These are phyloP conservation scores for Coendou prehensilis DNA, from an alignment of 2,797 vertebrate species.

Conservation along the genomic window DNA sequence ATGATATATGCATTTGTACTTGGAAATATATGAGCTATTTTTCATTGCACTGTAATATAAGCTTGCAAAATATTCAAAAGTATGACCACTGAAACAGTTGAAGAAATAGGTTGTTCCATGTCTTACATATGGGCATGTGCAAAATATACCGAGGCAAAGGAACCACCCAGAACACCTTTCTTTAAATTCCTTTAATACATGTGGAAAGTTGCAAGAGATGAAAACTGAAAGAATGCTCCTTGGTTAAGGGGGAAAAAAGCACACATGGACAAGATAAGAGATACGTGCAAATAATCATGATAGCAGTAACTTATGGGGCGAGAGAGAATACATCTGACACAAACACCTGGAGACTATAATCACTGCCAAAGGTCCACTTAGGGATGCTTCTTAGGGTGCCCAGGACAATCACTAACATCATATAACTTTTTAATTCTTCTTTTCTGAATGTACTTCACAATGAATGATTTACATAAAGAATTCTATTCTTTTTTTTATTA, in stretches of 20 bases:
- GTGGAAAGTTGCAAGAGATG: background rate
- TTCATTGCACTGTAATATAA: background rate
- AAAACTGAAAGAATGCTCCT: background rate
- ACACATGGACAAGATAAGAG: background rate
- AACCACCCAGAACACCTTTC: background rate
- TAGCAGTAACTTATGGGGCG: background rate
- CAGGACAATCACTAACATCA: too few species aligned
- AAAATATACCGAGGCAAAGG: background rate
- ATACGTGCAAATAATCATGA: background rate
- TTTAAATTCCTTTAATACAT: background rate
- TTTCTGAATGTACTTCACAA: background rate
- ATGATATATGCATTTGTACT: background rate
- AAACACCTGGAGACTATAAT: background rate
- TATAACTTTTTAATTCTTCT: too few species aligned
- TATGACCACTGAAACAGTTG: background rate
- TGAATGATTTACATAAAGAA: background rate
- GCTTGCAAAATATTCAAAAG: background rate
- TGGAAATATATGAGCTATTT: background rate
- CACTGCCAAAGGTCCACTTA: background rate
- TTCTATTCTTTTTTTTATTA: background rate
- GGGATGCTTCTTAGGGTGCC: too few species aligned
- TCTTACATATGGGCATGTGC: background rate
- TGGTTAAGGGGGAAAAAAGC: too few species aligned
- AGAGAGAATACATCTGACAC: background rate
- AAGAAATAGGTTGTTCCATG: background rate